Conservation (phyloP, 2,113 vertebrate species). For the Antechinus flavipes region DNA sequence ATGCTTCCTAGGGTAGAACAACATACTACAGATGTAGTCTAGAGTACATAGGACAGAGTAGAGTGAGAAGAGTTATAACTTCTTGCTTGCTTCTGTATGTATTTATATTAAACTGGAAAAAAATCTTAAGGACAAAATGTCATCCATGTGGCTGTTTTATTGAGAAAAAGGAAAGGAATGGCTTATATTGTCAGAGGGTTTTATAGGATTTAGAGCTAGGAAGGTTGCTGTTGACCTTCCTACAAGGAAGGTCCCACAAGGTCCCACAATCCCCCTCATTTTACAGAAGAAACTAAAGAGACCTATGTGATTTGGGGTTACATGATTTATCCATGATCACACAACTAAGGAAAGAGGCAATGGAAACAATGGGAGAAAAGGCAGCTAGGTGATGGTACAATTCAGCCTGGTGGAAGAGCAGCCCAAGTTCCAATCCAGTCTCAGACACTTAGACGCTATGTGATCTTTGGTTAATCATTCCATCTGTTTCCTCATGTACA, state of each 20-base stretch:
- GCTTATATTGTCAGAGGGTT: background rate
- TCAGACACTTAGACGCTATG: background rate
- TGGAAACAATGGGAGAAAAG: constrained; percentile 16
- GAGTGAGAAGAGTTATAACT: background rate
- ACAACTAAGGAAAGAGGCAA: background rate
- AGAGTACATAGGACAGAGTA: background rate
- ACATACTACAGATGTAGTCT: background rate
- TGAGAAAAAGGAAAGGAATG: background rate
- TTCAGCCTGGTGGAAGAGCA: background rate
- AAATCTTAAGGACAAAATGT: background rate
- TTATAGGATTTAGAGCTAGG: background rate
- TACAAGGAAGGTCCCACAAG: too few species aligned
- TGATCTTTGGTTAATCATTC: background rate
- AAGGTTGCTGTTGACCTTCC: too few species aligned
- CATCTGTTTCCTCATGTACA: background rate
- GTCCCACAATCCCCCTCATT: too few species aligned
- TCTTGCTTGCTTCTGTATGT: background rate
- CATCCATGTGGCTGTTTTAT: background rate
- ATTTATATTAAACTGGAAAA: background rate
- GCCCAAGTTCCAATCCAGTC: background rate
- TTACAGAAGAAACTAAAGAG: too few species aligned
- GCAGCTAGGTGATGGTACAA: background rate
- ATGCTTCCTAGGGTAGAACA: background rate
- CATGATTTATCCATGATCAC: background rate
- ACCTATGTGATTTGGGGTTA: background rate